Conservation (phyloP, 1,140 invertebrate genomes). For the Piezodorus guildinii region DNA sequence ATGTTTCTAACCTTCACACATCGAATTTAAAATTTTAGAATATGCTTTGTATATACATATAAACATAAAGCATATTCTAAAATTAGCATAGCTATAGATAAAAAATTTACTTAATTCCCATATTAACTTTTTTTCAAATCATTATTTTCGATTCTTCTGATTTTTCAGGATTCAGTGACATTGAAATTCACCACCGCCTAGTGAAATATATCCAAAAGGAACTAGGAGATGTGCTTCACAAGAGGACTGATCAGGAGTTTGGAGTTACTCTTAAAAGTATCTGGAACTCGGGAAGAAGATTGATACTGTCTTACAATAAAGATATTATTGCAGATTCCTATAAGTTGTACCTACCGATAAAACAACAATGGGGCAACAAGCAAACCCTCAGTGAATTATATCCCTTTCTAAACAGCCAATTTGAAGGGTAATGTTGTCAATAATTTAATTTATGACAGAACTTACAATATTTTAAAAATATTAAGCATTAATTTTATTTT, state of each 20-base stretch:
- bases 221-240: not conserved
- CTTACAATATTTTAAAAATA: no score
- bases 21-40: no score
- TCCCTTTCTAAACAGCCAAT: not conserved
- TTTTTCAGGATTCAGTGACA: not conserved
- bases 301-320: slow-evolving; percentile 47
- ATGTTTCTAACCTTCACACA: no score
- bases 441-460: no score
- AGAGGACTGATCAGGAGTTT: not conserved
- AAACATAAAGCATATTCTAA: no score
- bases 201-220: not conserved
- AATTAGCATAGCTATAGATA: no score
- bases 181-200: not conserved
- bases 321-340: slow-evolving; percentile 26
- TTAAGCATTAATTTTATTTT: no score
- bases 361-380: slow-evolving; percentile 9
- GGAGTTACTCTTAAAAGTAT: slow-evolving; percentile 27
- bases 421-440: not conserved
- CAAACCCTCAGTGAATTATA: not conserved
- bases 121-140: not conserved
- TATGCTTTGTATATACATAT: no score
- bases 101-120: no score
- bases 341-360: not conserved
- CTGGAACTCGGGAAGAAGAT: slow-evolving; percentile 39
- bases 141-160: not conserved